Percentiles rank a stretch among this genome's conserved stretches.
phyloP scores from a whole-genome alignment of 2,888 invertebrate species.

The Boloria selene region DNA sequence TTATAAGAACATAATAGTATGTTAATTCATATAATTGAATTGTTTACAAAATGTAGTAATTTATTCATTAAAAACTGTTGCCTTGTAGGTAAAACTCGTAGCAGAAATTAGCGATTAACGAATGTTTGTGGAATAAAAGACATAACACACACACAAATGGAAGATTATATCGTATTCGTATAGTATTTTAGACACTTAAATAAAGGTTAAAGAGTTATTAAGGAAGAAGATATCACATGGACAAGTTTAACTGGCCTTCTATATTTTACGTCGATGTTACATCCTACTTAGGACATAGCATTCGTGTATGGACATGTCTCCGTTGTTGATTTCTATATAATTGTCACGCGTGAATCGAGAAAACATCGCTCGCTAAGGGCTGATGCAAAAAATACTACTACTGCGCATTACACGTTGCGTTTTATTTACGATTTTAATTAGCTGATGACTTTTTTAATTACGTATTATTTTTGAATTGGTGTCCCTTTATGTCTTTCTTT shows the following conservation, averaged over 20 bases:
- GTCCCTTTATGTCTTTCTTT: too few relatives aligned
- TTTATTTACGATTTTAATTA: constrained; percentile 4
- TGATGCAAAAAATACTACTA: background rate
- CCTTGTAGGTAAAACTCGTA: too few relatives aligned
- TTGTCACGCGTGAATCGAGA: constrained; percentile 18
- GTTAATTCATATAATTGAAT: too few relatives aligned
- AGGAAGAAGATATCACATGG: constrained; percentile 14
- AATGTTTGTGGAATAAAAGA: too few relatives aligned
- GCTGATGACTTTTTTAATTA: too few relatives aligned
- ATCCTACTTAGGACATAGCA: constrained; percentile 14
- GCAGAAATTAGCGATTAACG: too few relatives aligned
- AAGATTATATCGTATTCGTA: background rate
- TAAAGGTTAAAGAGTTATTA: constrained; percentile 8
- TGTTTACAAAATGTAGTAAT: too few relatives aligned
- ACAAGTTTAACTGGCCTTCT: constrained; percentile 8
- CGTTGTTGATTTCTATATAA: constrained; percentile 20
- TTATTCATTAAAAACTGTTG: too few relatives aligned
- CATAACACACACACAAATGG: too few relatives aligned
- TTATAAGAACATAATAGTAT: too few relatives aligned
- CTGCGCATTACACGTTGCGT: too few relatives aligned
- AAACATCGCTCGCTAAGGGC: background rate
- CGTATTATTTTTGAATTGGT: too few relatives aligned
- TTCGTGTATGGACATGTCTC: constrained; percentile 16
- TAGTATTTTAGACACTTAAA: background rate
- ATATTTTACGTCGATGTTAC: constrained; percentile 10